These are phyloP conservation scores for Beaufortia kweichowensis DNA, from an alignment of 2,113 vertebrate species.

Conservation along the genomic window DNA sequence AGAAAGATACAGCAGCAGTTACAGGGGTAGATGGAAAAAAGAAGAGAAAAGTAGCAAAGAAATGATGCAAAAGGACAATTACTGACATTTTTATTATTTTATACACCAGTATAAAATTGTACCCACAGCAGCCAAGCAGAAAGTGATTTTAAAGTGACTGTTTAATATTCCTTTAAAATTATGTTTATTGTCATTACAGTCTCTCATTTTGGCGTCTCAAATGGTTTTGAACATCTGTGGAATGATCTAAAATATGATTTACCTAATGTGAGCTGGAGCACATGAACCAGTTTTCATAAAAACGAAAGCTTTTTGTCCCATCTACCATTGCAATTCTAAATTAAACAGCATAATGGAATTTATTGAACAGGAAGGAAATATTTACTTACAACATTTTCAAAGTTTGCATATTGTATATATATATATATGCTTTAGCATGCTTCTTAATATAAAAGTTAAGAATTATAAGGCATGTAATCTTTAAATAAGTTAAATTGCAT, in stretches of 20 bases:
- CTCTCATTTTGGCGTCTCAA: neutral
- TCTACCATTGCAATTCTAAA: neutral
- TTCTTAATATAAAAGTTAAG: neutral
- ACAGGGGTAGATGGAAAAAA: slow-evolving; percentile 23
- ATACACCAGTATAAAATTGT: neutral
- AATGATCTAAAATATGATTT: neutral
- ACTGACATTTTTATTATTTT: neutral
- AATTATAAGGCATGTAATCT: neutral
- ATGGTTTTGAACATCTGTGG: neutral
- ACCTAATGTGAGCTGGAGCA: neutral
- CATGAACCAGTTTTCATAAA: neutral
- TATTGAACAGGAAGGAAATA: neutral
- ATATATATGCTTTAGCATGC: neutral
- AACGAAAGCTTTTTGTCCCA: neutral
- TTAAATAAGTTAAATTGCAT: neutral
- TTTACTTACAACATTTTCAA: neutral
- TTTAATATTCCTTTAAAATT: neutral
- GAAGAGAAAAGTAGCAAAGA: slow-evolving; percentile 44
- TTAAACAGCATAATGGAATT: neutral
- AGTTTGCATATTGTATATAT: neutral
- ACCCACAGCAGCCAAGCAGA: neutral
- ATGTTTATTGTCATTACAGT: neutral
- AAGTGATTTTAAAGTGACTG: neutral
- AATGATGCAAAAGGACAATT: slow-evolving; percentile 17
- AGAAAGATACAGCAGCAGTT: neutral